Conservation (phyloP, 30 jellyfish, hydroid and myxozoan species). For the Turritopsis dohrnii region DNA sequence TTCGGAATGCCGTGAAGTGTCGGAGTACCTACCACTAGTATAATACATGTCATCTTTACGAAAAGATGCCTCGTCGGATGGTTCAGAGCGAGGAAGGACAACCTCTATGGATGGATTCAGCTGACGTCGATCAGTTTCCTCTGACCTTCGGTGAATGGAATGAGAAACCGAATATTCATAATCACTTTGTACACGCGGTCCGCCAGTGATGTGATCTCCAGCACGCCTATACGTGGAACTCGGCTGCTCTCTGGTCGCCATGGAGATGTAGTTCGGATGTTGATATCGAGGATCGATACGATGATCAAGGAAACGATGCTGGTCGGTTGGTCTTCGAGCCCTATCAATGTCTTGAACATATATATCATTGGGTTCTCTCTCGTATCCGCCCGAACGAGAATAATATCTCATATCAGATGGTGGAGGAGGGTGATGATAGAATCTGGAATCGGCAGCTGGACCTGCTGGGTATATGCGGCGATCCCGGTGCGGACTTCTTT, state of each 20-base stretch:
- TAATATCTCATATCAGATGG: neutral
- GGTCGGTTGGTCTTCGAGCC: neutral
- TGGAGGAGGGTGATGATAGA: conserved; percentile 5
- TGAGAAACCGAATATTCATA: conserved; percentile 2
- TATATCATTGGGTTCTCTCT: neutral
- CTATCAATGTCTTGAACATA: neutral
- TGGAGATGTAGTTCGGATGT: neutral
- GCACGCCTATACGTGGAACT: neutral
- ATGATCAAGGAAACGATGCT: neutral
- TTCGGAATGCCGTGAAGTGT: neutral
- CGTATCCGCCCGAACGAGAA: neutral
- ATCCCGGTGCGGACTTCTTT: neutral
- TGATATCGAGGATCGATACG: conserved; percentile 15
- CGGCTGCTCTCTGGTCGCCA: neutral
- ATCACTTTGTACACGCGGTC: neutral
- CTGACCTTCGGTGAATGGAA: neutral
- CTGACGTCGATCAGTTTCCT: conserved; percentile 8
- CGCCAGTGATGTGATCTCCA: neutral
- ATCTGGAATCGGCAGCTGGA: neutral
- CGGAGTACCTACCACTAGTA: neutral
- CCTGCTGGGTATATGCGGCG: neutral
- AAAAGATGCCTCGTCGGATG: neutral
- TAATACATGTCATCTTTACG: neutral
- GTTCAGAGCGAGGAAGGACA: conserved; percentile 3
- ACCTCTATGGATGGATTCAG: neutral